phyloP scores from a whole-genome alignment of 2,797 vertebrate genomes.

The Lithobates sylvaticus region DNA sequence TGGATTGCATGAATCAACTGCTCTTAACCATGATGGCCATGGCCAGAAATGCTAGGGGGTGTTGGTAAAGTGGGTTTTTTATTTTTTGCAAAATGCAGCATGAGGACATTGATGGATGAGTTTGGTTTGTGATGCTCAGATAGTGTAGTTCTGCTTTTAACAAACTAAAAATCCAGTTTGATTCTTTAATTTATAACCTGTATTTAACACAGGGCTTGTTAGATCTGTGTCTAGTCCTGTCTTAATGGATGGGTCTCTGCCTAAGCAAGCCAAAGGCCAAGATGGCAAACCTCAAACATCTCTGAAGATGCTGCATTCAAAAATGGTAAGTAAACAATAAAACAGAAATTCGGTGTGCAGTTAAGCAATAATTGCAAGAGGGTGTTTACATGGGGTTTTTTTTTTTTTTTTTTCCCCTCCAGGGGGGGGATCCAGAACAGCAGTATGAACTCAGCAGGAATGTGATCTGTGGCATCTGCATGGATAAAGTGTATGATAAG shows the following conservation, averaged over 20 bases:
- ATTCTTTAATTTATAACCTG: no score
- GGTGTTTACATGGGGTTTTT: no score
- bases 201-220: background rate
- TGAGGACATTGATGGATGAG: no score
- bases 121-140: no score
- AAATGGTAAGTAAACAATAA: constrained; percentile 31
- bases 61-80: no score
- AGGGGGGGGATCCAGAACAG: constrained; percentile 1
- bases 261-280: background rate
- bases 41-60: no score
- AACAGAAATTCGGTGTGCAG: background rate
- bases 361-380: background rate
- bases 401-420: background rate
- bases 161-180: no score
- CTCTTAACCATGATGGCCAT: no score
- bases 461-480: constrained; percentile 89
- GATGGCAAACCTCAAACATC: background rate
- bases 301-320: constrained; percentile 17
- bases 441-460: constrained; percentile 73
- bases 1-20: no score
- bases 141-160: no score
- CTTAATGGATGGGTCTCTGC: background rate
- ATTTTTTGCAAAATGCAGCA: no score
- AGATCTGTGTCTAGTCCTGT: constrained; percentile 35
- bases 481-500: constrained; percentile 92